Evolutionary conservation across 2,797 vertebrate species (phyloP).

Genomic region (Smutsia temminckii): DNA sequence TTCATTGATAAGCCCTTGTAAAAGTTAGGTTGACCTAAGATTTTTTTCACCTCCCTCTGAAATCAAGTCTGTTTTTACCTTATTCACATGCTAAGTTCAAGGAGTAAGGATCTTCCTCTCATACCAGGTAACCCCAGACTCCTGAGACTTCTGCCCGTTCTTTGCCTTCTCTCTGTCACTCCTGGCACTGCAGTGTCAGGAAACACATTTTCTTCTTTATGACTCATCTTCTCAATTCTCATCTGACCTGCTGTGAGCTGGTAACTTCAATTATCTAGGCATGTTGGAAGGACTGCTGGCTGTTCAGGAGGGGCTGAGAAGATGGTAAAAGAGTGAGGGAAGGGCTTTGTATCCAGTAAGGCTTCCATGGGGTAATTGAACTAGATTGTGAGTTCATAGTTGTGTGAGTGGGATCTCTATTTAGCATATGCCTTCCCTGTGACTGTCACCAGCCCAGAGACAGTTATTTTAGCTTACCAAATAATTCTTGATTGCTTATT

Average conservation of each 20-base stretch:
- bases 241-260: not conserved
- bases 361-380: not conserved
- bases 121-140: fast-evolving
- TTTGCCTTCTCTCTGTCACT: not conserved
- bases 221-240: not conserved
- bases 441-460: not conserved
- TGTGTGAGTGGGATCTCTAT: not conserved
- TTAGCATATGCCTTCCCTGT: not conserved
- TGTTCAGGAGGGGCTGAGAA: not conserved
- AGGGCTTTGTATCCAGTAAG: not conserved
- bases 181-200: not conserved
- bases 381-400: not conserved
- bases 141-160: not conserved
- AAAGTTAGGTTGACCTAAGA: not conserved
- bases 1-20: not conserved
- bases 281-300: not conserved
- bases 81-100: not conserved
- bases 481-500: not conserved
- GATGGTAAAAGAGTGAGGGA: not conserved
- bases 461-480: not conserved
- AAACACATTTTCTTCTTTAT: not conserved
- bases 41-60: not conserved
- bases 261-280: not conserved
- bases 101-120: not conserved
- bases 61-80: not conserved